Evolutionary conservation across 2,113 vertebrate genomes (phyloP).

Genomic region (Oceanites oceanicus): DNA sequence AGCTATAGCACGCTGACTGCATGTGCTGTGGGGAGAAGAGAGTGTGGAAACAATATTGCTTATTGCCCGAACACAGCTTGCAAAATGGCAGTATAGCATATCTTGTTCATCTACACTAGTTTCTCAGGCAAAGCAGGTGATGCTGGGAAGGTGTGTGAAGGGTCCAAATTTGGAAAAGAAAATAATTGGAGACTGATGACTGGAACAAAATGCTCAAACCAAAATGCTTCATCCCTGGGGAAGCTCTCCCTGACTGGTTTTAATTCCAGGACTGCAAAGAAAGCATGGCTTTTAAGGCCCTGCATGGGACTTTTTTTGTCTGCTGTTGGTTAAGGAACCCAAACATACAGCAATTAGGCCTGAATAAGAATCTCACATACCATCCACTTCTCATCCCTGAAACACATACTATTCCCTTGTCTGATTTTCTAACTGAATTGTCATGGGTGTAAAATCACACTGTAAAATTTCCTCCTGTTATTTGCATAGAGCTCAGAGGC

Average conservation of each 20-base stretch:
- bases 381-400: background rate
- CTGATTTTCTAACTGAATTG: background rate
- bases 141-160: background rate
- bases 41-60: background rate
- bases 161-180: conserved; percentile 8
- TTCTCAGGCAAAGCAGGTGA: background rate
- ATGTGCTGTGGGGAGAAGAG: background rate
- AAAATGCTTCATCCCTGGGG: background rate
- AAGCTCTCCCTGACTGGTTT: conserved; percentile 28
- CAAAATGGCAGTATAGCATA: background rate
- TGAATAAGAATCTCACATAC: background rate
- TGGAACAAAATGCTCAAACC: conserved; percentile 12
- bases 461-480: background rate
- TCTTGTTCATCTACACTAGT: background rate
- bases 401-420: background rate
- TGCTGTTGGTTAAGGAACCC: background rate
- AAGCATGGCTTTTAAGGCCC: background rate
- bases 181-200: background rate
- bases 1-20: background rate
- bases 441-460: background rate
- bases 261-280: conserved; percentile 25
- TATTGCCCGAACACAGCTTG: background rate
- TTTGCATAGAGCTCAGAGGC: background rate
- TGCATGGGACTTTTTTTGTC: background rate
- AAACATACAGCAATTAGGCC: background rate